Evolutionary conservation across 2,797 vertebrate genomes (phyloP), one percentile per base, ranked within the genome.

Genomic region (Falco peregrinus): DNA sequence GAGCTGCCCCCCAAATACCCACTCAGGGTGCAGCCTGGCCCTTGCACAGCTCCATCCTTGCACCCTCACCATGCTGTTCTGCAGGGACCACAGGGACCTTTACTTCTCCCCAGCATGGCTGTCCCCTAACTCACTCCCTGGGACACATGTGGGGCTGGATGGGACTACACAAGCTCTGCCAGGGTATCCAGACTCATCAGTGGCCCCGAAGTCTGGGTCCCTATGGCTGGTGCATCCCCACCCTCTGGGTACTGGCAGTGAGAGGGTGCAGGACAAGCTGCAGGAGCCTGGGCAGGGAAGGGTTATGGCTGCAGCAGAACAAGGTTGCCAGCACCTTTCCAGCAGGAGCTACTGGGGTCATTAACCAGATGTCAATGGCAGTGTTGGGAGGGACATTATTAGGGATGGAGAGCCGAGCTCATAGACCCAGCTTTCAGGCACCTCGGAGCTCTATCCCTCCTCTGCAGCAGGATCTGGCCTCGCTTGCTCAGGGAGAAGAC

Each of bases 261-360:
- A 89, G 28, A 56, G 14, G 31, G 53, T 47, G 47, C 13, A 11
- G 37, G 28, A 18, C 43, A 77, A 11, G 11, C 31, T 83, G 64
- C 5, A 5, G 68, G 25, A 74, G 16, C 16, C 35, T 0, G 0
- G 78, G n/a, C 0, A 3, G 31, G 35, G n/a, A 80, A 87, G 61
- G 71, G 45, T 79, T 94, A 87, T 16, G 1, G 6, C 9, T 0
- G 1, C 60, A 82, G 43, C 14, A 19, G 33, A 29, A 84, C 60
- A 57, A 31, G 6, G 37, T 53, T 86, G 67, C 39, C 81, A 90
- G 56, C 24, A 69, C 56, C n/a, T 87, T 89, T 41, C 26, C 68
- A 87, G 64, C 45, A 92, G 84, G 78, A 89, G 33, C 29, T 82
- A 26, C 0, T 0, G 50, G 45, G 31, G n/a, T 84, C 24, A 74